Evolutionary conservation across 2,888 invertebrate species (phyloP), one percentile per base, ranked within the genome.

Genomic region (Heliconius cydno): DNA sequence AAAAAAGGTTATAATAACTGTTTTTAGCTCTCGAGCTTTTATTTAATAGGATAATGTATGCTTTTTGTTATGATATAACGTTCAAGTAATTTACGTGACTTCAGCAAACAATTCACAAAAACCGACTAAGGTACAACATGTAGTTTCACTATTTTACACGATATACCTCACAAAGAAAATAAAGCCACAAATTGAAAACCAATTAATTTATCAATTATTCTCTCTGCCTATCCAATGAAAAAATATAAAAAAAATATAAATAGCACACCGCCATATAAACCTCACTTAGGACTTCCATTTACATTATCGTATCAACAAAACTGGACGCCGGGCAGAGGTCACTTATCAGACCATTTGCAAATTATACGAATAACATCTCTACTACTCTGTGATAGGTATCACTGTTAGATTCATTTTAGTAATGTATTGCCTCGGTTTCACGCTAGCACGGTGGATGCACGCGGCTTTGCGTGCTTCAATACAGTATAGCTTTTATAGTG

Each of bases 271-370:
- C 34, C 81, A 84, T 85, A 80, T 86, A 84, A 84, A 60, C 85
- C 80, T 10, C 46, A 19, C 79, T 22, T 30, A 84, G 78, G 41
- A 72, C 81, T 71, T 83, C 80, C 83, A 83, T 83, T 82, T 79
- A 84, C 83, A 84, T 84, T 84, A 83, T 73, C 80, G 79, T 82
- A 85, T 83, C 83, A 81, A 82, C 80, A 75, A 79, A 79, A 77
- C 78, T 81, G 82, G 81, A 78, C 75, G 63, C 80, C 81, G 82
- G 80, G 60, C 82, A 82, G 82, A 86, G 86, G 86, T 84, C 86
- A 85, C 70, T 77, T 73, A 81, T 83, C 81, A 63, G n/a, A 74
- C 81, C 82, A 81, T 83, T 80, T 82, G 77, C 70, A 82, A 81
- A 83, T 82, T 82, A 70, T 73, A 72, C 68, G 38, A 84, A 81